Base-by-base conservation (phyloP, 2,113 vertebrate genomes). In the Sclerurus mexicanus region DNA sequence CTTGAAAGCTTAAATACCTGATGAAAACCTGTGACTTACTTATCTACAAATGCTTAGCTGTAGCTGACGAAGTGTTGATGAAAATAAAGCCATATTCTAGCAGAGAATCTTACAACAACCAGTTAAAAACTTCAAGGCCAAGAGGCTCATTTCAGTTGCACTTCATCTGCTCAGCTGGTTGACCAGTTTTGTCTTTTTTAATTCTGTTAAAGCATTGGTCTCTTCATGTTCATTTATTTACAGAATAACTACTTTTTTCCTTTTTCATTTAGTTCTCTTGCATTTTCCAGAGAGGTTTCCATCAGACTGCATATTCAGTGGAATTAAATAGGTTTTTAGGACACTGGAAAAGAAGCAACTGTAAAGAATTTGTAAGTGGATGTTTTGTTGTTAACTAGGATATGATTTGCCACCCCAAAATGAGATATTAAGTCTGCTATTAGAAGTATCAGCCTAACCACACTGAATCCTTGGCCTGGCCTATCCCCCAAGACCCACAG, bases 261-360 rank as follows among this genome's bases (percentile, higher is more conserved):
- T 28, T 82, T 82, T 87, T 24, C 35, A 17, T 35, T 35, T 47
- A 25, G 9, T 77, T 77, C 67, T 24, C 37, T 35, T 67, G 6
- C 13, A 25, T 74, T 87, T 92, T 63, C 14, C 59, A 37, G 30
- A 84, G 60, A 63, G 19, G 5, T 71, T 95, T 87, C 55, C 33
- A 56, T 80, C 59, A 24, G 25, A 55, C 22, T 78, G 39, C 7
- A 10, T 62, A 67, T 71, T 90, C 60, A 55, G 25, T 77, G 53
- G 80, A 93, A 85, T 90, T 58, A 90, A 90, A 81, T 81, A 42
- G 50, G 33, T 92, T 86, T 93, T 88, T 81, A 93, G 80, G 91
- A 71, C 64, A 71, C 24, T 62, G 46, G 59, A 59, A 90, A 83
- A 58, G 55, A 89, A 74, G 47, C 39, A 71, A 59, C 64, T 78